Base-by-base conservation (phyloP, 2,888 invertebrate genomes). In the Phalangium opilio region DNA sequence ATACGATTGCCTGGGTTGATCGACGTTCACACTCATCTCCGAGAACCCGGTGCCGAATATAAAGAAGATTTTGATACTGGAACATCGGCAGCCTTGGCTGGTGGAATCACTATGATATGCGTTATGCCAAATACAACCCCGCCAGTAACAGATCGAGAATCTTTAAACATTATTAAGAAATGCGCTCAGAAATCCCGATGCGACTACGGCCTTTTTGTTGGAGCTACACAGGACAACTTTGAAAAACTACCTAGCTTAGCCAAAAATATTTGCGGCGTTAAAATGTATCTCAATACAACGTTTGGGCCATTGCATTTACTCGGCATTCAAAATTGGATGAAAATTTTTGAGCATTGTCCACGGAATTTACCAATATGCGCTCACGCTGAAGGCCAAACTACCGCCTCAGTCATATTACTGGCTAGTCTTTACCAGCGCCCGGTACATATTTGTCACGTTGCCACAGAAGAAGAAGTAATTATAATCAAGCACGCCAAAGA, bases 41-140 rank as follows among this genome's bases (percentile, higher is more conserved):
- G 98, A 14, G 96, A 98, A 64, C 98, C 98, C n/a, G 98, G 98
- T 1, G 90, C 83, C 3, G 82, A 83, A 0, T 80, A 99, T 63
- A 99, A 99, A 67, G 98, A 98, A 71, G 93, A 96, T 64, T 98
- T 87, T 65, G 73, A 78, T 3, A 80, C 84, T 3, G 95, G 91
- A 52, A 91, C 91, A 0, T 83, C 89, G 1, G 85, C 93, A 1
- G 75, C 81, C 1, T 70, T 90, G 15, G 83, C 87, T 18, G 89
- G 93, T 15, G 93, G 93, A 12, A 72, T 99, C 35, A 99, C 98
- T 1, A 75, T 90, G 70, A 83, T 98, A 49, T 82, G 83, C 60
- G 93, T 87, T 33, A 99, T 99, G 98, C 98, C 98, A 10, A 99
- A 99, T 64, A 99, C 98, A 1, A 79, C 81, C 62, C 98, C 98